A percentile compares a stretch with the other conserved stretches of the same genome.
Conservation (phyloP, 2,113 vertebrate species). For the Gopherus evgoodei region DNA sequence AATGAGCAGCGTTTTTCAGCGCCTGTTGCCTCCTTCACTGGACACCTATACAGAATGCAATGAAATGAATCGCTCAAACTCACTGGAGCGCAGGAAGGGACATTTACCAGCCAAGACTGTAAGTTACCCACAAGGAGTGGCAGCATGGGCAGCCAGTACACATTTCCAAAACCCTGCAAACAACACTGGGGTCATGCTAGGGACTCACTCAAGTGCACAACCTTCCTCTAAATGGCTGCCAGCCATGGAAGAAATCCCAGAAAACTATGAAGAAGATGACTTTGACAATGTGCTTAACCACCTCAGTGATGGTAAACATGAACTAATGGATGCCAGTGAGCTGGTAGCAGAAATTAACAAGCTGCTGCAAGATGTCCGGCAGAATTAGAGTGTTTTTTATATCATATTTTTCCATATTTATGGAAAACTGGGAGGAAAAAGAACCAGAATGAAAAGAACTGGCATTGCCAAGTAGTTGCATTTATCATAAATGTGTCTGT, state of each 20-base stretch:
- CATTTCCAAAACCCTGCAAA: slow-evolving; percentile 94
- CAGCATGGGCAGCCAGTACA: slow-evolving; percentile 95
- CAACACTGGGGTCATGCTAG: slow-evolving; percentile 79
- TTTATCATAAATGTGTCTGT: slow-evolving; percentile 98
- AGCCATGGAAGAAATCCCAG: slow-evolving; percentile 99
- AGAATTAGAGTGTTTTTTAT: slow-evolving; percentile 84
- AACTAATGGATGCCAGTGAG: slow-evolving; percentile 97
- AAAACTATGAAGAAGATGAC: slow-evolving; percentile 98
- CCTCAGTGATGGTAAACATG: slow-evolving; percentile 93
- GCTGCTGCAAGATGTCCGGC: slow-evolving; percentile 94
- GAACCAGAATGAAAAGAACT: slow-evolving; percentile 77
- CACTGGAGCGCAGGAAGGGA: slow-evolving; percentile 90
- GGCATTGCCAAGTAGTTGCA: slow-evolving; percentile 91
- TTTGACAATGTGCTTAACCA: slow-evolving; percentile 95
- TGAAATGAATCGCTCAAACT: slow-evolving; percentile 83
- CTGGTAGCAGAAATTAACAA: slow-evolving; percentile 99
- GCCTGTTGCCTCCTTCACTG: slow-evolving; percentile 90
- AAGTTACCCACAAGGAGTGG: slow-evolving; percentile 91
- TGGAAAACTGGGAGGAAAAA: slow-evolving; percentile 71
- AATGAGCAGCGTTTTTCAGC: slow-evolving; percentile 98
- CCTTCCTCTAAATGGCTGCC: slow-evolving; percentile 95
- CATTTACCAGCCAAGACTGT: slow-evolving; percentile 87
- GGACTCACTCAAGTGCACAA: slow-evolving; percentile 86
- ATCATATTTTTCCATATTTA: slow-evolving; percentile 74
- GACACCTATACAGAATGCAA: slow-evolving; percentile 86